These are phyloP conservation scores for Embidobia sp. DNA, from an alignment of 2,888 invertebrate genomes.

Conservation along the genomic window DNA sequence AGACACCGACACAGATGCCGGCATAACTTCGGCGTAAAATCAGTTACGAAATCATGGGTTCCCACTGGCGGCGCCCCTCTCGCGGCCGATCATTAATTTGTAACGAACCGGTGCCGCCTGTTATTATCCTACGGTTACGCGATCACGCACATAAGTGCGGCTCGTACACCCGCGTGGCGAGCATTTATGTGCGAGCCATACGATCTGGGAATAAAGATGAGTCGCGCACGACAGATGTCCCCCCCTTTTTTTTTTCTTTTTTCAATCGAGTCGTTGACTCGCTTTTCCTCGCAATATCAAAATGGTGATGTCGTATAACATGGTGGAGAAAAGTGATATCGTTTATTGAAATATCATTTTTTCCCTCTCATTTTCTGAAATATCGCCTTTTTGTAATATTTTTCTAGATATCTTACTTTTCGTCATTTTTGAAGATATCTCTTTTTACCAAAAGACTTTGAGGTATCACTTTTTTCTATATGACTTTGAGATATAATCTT, in stretches of 20 bases:
- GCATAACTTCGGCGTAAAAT: slow-evolving; percentile 68
- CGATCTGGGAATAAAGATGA: slow-evolving; percentile 48
- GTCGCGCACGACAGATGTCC: slow-evolving; percentile 39
- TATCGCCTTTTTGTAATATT: too few species aligned
- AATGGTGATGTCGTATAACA: too few species aligned
- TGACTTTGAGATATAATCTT: too few species aligned
- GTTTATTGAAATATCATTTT: too few species aligned
- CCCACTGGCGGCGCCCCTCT: slow-evolving; percentile 70
- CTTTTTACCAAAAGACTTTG: too few species aligned
- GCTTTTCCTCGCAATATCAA: too few species aligned
- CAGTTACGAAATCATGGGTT: slow-evolving; percentile 72
- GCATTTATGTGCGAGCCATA: slow-evolving; percentile 20
- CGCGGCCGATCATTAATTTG: slow-evolving; percentile 77
- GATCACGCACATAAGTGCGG: slow-evolving; percentile 61
- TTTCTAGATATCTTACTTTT: too few species aligned
- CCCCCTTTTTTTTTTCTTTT: not conserved
- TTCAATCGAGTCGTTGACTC: too few species aligned
- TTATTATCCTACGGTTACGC: slow-evolving; percentile 75
- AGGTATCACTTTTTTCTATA: too few species aligned
- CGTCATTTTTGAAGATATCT: too few species aligned
- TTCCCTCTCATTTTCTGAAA: too few species aligned
- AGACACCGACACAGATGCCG: slow-evolving; percentile 22
- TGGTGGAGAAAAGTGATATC: too few species aligned
- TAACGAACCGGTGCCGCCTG: slow-evolving; percentile 76
- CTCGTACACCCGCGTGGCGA: slow-evolving; percentile 40